These are phyloP conservation scores for Melanogrammus aeglefinus DNA, from an alignment of 2,797 vertebrate species.

Conservation along the genomic window DNA sequence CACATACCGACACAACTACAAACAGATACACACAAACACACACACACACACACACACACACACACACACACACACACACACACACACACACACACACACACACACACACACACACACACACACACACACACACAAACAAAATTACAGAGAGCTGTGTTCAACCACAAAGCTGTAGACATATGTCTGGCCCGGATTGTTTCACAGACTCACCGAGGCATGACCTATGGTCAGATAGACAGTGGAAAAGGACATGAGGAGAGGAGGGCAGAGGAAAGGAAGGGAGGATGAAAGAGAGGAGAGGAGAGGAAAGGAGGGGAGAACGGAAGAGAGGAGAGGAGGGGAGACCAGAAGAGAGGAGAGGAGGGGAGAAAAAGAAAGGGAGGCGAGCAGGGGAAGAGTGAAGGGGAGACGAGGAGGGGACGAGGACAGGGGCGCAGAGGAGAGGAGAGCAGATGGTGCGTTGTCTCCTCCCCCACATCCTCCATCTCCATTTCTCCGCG, in stretches of 20 bases:
- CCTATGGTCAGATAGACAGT: slow-evolving; percentile 7
- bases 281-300: neutral
- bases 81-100: slow-evolving; percentile 4
- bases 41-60: neutral
- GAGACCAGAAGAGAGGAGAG: neutral
- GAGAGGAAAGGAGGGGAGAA: neutral
- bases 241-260: neutral
- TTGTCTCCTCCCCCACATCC: slow-evolving; percentile 50
- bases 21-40: neutral
- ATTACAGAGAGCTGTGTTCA: neutral
- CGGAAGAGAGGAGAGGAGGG: neutral
- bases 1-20: neutral
- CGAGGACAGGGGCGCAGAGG: neutral
- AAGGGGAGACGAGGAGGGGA: neutral
- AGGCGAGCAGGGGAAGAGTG: neutral
- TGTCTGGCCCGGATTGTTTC: slow-evolving; percentile 13
- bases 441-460: slow-evolving; percentile 62
- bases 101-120: neutral
- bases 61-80: neutral
- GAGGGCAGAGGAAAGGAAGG: neutral
- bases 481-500: slow-evolving; percentile 21
- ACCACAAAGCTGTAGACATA: neutral
- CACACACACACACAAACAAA: neutral
- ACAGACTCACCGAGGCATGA: slow-evolving; percentile 18
- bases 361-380: neutral